A percentile compares a stretch with the other conserved stretches of the same genome.
phyloP scores from a whole-genome alignment of 1,140 invertebrate genomes.

The Heliconius eleuchia region DNA sequence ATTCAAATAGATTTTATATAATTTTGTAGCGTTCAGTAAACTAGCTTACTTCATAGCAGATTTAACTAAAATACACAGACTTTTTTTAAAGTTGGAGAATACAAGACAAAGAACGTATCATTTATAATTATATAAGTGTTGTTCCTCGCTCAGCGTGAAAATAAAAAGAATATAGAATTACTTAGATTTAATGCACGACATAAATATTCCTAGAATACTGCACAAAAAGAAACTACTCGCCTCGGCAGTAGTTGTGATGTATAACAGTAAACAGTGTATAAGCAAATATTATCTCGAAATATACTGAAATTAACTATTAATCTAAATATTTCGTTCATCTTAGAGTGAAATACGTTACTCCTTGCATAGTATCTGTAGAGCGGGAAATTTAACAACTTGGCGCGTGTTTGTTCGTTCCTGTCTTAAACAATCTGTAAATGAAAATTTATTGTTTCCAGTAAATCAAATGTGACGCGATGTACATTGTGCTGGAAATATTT shows the following conservation, averaged over 20 bases:
- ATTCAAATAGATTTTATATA: no score
- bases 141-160: no score
- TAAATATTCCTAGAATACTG: no score
- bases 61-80: neutral
- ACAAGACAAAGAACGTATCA: no score
- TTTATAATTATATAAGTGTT: no score
- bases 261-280: neutral
- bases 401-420: neutral
- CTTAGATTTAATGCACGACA: no score
- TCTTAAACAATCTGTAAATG: slow-evolving; percentile 21
- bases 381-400: slow-evolving; percentile 11
- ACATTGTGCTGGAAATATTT: neutral
- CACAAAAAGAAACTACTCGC: no score
- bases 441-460: slow-evolving; percentile 13
- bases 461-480: slow-evolving; percentile 14
- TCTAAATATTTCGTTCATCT: neutral
- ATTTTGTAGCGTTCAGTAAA: no score
- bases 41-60: no score
- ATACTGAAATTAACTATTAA: neutral
- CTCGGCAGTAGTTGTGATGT: no score
- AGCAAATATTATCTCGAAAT: neutral
- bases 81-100: no score
- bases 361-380: neutral
- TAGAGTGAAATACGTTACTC: neutral
- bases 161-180: no score